Percentiles rank a stretch among this genome's conserved stretches.
Evolutionary conservation across 2,797 vertebrate species (phyloP).

Genomic region (Apogon hyalosoma): DNA sequence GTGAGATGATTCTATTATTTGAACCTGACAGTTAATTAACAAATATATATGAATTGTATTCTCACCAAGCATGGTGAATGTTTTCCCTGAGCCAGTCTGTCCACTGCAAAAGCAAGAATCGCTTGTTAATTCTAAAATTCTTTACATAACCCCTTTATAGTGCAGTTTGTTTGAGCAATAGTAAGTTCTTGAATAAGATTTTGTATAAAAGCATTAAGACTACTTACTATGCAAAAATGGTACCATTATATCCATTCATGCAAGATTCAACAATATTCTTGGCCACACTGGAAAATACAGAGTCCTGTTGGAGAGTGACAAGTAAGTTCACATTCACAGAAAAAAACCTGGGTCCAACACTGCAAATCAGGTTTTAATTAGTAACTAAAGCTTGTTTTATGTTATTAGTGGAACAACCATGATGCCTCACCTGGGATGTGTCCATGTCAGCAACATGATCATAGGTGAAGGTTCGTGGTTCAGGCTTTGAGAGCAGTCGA

Average conservation of each 20-base stretch:
- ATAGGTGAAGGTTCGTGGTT: constrained; percentile 93
- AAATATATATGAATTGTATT: constrained; percentile 4
- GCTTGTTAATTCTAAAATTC: neutral
- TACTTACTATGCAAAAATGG: constrained; percentile 99
- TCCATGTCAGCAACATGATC: constrained; percentile 93
- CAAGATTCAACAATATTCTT: constrained; percentile 96
- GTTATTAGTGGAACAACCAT: neutral
- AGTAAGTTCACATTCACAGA: neutral
- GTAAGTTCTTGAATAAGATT: neutral
- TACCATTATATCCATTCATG: constrained; percentile 97
- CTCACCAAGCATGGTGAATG: constrained; percentile 98
- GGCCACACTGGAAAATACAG: constrained; percentile 92
- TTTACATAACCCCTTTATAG: neutral
- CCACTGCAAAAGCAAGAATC: constrained; percentile 82
- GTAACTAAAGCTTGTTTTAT: neutral
- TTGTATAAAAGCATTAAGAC: constrained; percentile 2
- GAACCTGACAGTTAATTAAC: neutral
- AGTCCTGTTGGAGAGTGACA: constrained; percentile 83
- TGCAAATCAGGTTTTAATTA: neutral
- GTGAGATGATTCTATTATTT: neutral
- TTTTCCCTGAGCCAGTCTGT: constrained; percentile 97
- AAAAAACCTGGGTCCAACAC: neutral
- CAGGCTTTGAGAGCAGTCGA: constrained; percentile 92
- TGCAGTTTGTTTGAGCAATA: neutral
- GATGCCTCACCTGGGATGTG: constrained; percentile 88